These are phyloP conservation scores for Speoplatyrhinus poulsoni DNA, from an alignment of 2,113 vertebrate genomes.

Conservation along the genomic window DNA sequence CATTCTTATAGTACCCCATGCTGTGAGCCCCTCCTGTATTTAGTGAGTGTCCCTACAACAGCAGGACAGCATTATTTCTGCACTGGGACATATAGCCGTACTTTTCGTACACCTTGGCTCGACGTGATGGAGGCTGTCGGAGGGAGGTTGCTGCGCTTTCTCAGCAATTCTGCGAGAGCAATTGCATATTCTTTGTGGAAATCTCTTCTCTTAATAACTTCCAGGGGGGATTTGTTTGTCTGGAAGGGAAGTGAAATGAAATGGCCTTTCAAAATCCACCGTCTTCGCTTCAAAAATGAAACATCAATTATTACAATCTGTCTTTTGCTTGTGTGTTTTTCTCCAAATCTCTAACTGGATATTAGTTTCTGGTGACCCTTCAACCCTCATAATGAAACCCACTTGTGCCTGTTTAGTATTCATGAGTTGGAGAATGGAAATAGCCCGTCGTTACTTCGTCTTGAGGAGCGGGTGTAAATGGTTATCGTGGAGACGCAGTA, in stretches of 20 bases:
- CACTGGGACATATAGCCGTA: neutral
- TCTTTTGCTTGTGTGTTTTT: slow-evolving; percentile 15
- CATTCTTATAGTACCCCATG: slow-evolving; percentile 9
- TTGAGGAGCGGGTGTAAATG: slow-evolving; percentile 7
- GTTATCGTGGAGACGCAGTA: neutral
- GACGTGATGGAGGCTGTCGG: neutral
- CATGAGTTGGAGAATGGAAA: slow-evolving; percentile 48
- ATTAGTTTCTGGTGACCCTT: slow-evolving; percentile 42
- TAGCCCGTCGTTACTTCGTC: slow-evolving; percentile 20
- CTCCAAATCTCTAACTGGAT: slow-evolving; percentile 18
- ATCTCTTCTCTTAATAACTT: slow-evolving; percentile 3
- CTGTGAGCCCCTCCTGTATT: slow-evolving; percentile 3
- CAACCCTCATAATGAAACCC: slow-evolving; percentile 40
- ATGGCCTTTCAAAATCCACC: slow-evolving; percentile 9
- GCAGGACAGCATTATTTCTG: slow-evolving; percentile 27
- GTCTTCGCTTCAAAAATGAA: slow-evolving; percentile 34
- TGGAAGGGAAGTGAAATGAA: slow-evolving; percentile 17
- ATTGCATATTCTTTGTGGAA: slow-evolving; percentile 15
- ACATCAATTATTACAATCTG: slow-evolving; percentile 30
- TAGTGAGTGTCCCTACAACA: slow-evolving; percentile 12
- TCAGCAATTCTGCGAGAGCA: slow-evolving; percentile 24
- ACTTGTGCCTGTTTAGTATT: slow-evolving; percentile 40
- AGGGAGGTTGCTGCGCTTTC: slow-evolving; percentile 10
- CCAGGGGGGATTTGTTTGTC: too few species aligned
- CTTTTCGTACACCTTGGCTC: slow-evolving; percentile 5